phyloP scores from a whole-genome alignment of 2,113 vertebrate genomes.

The Corydoras sp. region DNA sequence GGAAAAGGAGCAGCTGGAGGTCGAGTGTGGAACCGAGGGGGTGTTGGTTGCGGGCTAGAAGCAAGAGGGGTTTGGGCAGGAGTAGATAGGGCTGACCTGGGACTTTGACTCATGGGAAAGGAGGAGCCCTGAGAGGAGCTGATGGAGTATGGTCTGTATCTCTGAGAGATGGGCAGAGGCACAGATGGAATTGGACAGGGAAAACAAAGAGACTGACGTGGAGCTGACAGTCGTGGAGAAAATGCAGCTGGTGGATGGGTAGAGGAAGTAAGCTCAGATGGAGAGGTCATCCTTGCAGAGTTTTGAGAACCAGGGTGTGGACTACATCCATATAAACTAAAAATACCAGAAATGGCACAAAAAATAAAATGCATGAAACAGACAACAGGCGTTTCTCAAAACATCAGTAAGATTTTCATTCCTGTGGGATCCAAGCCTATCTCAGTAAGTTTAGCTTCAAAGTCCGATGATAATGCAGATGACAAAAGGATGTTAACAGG shows the following conservation, averaged over 20 bases:
- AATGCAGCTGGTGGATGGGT: constrained; percentile 48
- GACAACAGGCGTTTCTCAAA: no score
- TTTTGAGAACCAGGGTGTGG: constrained; percentile 69
- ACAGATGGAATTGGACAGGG: constrained; percentile 56
- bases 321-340: constrained; percentile 93
- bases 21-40: constrained; percentile 57
- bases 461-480: no score
- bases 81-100: constrained; percentile 57
- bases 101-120: constrained; percentile 53
- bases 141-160: constrained; percentile 82
- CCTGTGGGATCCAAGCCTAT: no score
- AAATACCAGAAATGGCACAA: constrained; percentile 58
- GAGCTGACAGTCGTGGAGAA: constrained; percentile 1
- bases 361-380: constrained; percentile 1
- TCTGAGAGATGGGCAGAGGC: constrained; percentile 73
- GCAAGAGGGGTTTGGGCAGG: constrained; percentile 53
- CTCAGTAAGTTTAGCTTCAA: no score
- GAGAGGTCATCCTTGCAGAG: constrained; percentile 56
- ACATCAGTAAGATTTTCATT: no score
- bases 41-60: constrained; percentile 59
- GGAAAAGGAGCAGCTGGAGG: constrained; percentile 57
- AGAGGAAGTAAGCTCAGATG: constrained; percentile 55
- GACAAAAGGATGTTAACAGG: no score
- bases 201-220: constrained; percentile 45
- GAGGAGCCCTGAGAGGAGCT: constrained; percentile 63